Evolutionary conservation across 2,888 invertebrate species (phyloP).

Genomic region (Embidobia sp.): DNA sequence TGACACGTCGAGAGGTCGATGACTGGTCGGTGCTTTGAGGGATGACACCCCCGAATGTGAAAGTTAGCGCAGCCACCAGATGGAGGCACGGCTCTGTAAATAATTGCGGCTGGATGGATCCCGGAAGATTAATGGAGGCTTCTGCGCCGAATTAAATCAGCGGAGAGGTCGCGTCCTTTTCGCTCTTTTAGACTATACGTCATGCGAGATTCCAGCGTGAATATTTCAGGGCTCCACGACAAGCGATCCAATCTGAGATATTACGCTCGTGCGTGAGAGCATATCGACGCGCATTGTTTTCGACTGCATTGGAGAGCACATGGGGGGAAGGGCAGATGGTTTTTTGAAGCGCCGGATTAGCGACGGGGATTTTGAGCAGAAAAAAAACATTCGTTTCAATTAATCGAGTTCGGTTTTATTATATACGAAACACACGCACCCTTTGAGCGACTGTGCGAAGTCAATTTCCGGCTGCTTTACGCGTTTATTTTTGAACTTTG

Average conservation of each 20-base stretch:
- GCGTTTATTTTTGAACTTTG: conserved; percentile 4
- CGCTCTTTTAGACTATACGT: background rate
- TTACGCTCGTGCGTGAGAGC: conserved; percentile 24
- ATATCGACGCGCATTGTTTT: conserved; percentile 15
- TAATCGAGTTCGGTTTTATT: conserved; percentile 6
- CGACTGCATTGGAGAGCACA: too few species aligned
- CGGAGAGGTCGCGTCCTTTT: conserved; percentile 15
- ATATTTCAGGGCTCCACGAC: conserved; percentile 19
- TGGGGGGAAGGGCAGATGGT: background rate
- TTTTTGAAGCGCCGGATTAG: too few species aligned
- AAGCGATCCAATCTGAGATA: conserved; percentile 29
- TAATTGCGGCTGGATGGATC: conserved; percentile 13
- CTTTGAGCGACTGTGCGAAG: conserved; percentile 14
- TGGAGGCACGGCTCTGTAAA: conserved; percentile 14
- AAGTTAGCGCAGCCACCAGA: conserved; percentile 7
- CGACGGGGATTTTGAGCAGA: conserved; percentile 1
- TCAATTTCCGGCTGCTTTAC: too few species aligned
- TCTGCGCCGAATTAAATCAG: conserved; percentile 13
- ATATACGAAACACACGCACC: conserved; percentile 3
- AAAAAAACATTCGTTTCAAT: conserved; percentile 8
- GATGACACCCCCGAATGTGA: conserved; percentile 1
- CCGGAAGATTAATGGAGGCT: conserved; percentile 22
- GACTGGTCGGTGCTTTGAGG: conserved; percentile 4
- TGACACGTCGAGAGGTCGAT: conserved; percentile 4
- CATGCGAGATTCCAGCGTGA: conserved; percentile 9